Evolutionary conservation across 2,113 vertebrate species (phyloP).

Genomic region (Anarrhichthys ocellatus): DNA sequence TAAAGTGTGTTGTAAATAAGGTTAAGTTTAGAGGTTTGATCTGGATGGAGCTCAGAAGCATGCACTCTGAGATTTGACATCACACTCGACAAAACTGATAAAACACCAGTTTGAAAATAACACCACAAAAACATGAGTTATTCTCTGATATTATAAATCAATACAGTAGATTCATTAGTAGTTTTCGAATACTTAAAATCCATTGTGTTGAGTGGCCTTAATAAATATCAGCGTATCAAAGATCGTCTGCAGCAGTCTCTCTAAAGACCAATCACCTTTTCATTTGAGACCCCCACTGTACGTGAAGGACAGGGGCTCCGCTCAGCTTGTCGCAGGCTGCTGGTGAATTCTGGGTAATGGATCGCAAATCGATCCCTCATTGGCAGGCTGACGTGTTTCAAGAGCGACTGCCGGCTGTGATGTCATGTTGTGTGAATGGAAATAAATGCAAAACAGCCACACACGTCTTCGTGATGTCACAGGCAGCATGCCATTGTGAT

Average conservation of each 20-base stretch:
- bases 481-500: background rate
- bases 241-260: background rate
- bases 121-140: background rate
- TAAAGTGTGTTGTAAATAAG: background rate
- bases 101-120: background rate
- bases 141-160: background rate
- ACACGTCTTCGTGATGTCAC: conserved; percentile 7
- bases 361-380: conserved; percentile 6
- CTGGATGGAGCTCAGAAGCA: background rate
- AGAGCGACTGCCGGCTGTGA: conserved; percentile 1
- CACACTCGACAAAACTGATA: background rate
- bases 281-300: background rate
- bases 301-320: background rate
- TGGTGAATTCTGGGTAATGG: conserved; percentile 22
- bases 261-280: background rate
- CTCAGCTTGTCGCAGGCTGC: conserved; percentile 6
- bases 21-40: background rate
- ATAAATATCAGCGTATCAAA: background rate
- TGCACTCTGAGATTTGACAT: background rate
- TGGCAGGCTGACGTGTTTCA: background rate
- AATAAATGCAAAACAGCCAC: background rate
- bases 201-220: background rate
- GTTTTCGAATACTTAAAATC: background rate
- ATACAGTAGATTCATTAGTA: background rate
- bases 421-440: conserved; percentile 21